Conservation (phyloP, 2,888 invertebrate genomes). For the Platycheirus rosarum region DNA sequence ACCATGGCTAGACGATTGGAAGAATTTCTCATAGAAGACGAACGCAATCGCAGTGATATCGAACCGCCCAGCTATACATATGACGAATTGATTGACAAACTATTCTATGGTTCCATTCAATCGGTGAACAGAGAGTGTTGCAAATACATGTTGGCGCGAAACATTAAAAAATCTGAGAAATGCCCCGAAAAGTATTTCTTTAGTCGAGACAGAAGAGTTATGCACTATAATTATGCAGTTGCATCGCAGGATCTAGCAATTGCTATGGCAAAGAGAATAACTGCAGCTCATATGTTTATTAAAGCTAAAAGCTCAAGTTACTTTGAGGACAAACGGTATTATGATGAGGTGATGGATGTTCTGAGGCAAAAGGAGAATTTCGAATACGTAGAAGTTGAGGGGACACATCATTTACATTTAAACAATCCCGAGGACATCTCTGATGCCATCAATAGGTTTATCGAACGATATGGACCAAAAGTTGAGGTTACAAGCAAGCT, state of each 20-base stretch:
- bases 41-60: conserved; percentile 80
- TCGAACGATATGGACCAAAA: conserved; percentile 76
- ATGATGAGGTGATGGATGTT: conserved; percentile 84
- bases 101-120: conserved; percentile 84
- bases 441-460: conserved; percentile 84
- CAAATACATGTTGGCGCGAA: conserved; percentile 84
- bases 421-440: conserved; percentile 86
- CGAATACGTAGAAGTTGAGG: conserved; percentile 86
- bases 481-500: not conserved
- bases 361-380: conserved; percentile 84
- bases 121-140: conserved; percentile 85
- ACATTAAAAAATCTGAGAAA: conserved; percentile 84
- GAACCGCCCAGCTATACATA: conserved; percentile 86
- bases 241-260: conserved; percentile 81
- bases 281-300: conserved; percentile 86
- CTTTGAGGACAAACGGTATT: conserved; percentile 84
- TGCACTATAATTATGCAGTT: conserved; percentile 81
- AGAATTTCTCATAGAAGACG: conserved; percentile 83
- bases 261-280: conserved; percentile 84
- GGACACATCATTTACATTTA: conserved; percentile 89
- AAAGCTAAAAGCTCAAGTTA: conserved; percentile 85
- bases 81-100: conserved; percentile 85
- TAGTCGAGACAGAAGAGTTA: conserved; percentile 87
- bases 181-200: conserved; percentile 86
- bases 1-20: conserved; percentile 81